phyloP scores from a whole-genome alignment of 2,797 vertebrate species.

The Bothrops alternatus region DNA sequence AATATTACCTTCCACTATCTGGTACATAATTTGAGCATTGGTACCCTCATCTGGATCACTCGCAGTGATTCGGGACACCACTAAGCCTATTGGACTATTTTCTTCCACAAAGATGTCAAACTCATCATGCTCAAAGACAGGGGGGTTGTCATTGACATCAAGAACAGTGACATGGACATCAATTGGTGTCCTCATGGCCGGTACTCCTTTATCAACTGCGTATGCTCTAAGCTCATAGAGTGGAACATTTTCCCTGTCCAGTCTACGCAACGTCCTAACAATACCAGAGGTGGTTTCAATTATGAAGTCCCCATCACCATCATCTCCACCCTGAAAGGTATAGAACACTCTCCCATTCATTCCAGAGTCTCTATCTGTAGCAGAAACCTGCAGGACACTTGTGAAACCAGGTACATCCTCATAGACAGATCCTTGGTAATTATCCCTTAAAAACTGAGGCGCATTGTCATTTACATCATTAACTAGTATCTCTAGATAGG shows the following conservation, averaged over 20 bases:
- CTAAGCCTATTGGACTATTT: constrained; percentile 92
- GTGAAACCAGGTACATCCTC: constrained; percentile 93
- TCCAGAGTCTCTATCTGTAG: constrained; percentile 89
- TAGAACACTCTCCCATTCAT: constrained; percentile 93
- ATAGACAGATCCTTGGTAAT: constrained; percentile 86
- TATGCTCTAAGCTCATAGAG: constrained; percentile 83
- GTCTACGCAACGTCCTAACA: constrained; percentile 83
- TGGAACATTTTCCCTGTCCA: constrained; percentile 92
- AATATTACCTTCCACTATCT: constrained; percentile 97
- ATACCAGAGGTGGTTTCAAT: constrained; percentile 95
- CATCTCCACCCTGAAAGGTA: constrained; percentile 92
- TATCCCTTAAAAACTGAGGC: constrained; percentile 86
- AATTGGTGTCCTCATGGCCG: constrained; percentile 79
- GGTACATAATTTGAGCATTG: constrained; percentile 98
- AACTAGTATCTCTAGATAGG: constrained; percentile 94
- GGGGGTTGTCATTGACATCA: constrained; percentile 95
- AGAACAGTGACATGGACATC: constrained; percentile 85
- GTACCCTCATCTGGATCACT: constrained; percentile 93
- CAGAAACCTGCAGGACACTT: constrained; percentile 91
- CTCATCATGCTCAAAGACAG: constrained; percentile 90
- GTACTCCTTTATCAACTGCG: constrained; percentile 89
- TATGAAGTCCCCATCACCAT: constrained; percentile 93
- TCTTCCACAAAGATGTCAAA: constrained; percentile 94
- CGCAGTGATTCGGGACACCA: constrained; percentile 87
- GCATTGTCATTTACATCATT: constrained; percentile 94